Evolutionary conservation across 2,113 vertebrate genomes (phyloP).

Genomic region (Planiliza haematocheilus): DNA sequence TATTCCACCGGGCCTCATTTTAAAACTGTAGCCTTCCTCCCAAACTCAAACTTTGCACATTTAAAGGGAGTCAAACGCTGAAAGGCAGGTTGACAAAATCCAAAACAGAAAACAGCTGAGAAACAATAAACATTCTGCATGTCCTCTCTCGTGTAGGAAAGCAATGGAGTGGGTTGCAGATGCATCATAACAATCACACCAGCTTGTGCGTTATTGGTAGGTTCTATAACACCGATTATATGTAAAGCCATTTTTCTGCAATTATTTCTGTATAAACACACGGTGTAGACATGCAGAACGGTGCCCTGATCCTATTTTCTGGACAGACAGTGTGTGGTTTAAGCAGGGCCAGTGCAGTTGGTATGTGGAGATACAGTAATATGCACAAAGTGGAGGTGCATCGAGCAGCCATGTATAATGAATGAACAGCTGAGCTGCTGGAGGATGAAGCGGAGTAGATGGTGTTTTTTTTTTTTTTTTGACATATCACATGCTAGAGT

Average conservation of each 20-base stretch:
- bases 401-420: slow-evolving; percentile 64
- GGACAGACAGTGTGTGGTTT: slow-evolving; percentile 1
- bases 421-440: slow-evolving; percentile 68
- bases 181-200: background rate
- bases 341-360: slow-evolving; percentile 2
- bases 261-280: too few relatives aligned
- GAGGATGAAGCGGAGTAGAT: slow-evolving; percentile 48
- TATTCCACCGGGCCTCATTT: too few relatives aligned
- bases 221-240: background rate
- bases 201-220: background rate
- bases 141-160: background rate
- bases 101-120: background rate
- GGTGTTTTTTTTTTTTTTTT: slow-evolving; percentile 7
- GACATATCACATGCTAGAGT: slow-evolving; percentile 61
- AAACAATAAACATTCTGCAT: background rate
- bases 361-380: slow-evolving; percentile 23
- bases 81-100: too few relatives aligned
- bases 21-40: too few relatives aligned
- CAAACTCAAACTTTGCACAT: too few relatives aligned
- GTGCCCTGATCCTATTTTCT: background rate
- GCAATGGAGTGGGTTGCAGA: background rate
- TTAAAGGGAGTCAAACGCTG: too few relatives aligned
- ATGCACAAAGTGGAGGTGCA: slow-evolving; percentile 50
- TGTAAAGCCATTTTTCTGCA: too few relatives aligned
- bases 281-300: too few relatives aligned